Evolutionary conservation across 2,113 vertebrate genomes (phyloP), one percentile per base, ranked within the genome.

Genomic region (Dasyurus viverrinus): DNA sequence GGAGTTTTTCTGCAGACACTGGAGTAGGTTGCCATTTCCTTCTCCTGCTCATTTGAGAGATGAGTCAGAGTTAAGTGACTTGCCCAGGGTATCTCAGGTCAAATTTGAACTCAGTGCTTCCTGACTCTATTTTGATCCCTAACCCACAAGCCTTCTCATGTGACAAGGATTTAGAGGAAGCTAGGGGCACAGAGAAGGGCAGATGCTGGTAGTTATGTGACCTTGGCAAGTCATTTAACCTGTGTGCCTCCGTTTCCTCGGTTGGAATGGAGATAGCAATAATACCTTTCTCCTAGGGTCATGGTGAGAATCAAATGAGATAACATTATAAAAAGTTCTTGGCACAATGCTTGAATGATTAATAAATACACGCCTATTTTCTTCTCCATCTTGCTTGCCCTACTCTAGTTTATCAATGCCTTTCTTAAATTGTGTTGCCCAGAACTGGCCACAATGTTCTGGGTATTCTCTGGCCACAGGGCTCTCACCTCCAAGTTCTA

Each of bases 171-270:
- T 42, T 19, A 42, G 68, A 42, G n/a, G n/a, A 19, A 42, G 19
- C 16, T 42, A n/a, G 30, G 12, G 60, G 30, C 3, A 16, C 4
- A 42, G n/a, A 42, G 68, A n/a, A 57, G 55, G 26, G 55, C 55
- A 90, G 25, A 25, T 48, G 10, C 5, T 50, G 48, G 47, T 54
- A 42, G n/a, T 57, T 54, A 46, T 52, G 12, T 95, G 46, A 92
- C n/a, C 0, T 0, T 93, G 92, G 27, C 89, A 94, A 94, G n/a
- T 90, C 89, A 48, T 36, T 60, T 95, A 84, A 46, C 0, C 24
- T 57, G 55, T 93, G 90, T 76, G 48, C 52, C 16, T 96, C n/a
- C 19, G 0, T 93, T 93, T 92, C 54, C 48, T 95, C 47, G 54
- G 90, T 26, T 84, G 27, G 92, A 90, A 89, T 84, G n/a, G 68